Base-by-base conservation (phyloP, 2,797 vertebrate genomes). In the Atherinosoma microstoma region DNA sequence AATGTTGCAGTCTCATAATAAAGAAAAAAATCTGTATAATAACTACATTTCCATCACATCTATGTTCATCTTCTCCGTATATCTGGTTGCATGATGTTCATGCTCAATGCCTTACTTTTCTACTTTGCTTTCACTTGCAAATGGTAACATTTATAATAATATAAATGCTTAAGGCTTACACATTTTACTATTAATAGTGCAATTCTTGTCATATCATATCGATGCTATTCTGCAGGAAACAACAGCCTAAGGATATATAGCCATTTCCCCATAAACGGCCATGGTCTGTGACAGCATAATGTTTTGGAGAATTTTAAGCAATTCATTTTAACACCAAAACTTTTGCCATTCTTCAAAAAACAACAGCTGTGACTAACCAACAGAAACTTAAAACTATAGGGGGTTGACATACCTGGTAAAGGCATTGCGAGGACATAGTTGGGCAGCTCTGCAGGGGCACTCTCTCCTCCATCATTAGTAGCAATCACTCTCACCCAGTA, bases 401-500 rank as follows among this genome's bases (percentile, higher is more conserved):
- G n/a, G 47, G 3, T 40, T 67, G n/a, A 86, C 94, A 75, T 83
- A 97, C 96, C 95, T 58, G 85, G 68, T 0, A 79, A 73, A 0
- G 94, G 93, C 88, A 87, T 86, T 20, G 93, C 91, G 5, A 92
- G 54, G 3, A 94, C 57, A 0, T 89, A 78, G 2, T 87, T 93
- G 67, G 92, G 73, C 53, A 97, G 74, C 60, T 95, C 93, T 0
- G 81, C 45, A 0, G 95, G 87, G 16, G 83, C 79, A 2, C 97
- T 76, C 0, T 86, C 86, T 40, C 96, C 96, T 12, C 94, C 89
- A 1, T 95, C 87, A 0, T 95, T 95, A 34, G 91, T 51, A 0
- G 96, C 94, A 16, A 90, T 94, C 69, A 97, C 96, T 3, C 94
- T 93, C 22, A 96, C 72, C 75, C 95, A 90, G 89, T 97, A 96